Evolutionary conservation across 2,113 vertebrate genomes (phyloP).

Genomic region (Grantiella picta): DNA sequence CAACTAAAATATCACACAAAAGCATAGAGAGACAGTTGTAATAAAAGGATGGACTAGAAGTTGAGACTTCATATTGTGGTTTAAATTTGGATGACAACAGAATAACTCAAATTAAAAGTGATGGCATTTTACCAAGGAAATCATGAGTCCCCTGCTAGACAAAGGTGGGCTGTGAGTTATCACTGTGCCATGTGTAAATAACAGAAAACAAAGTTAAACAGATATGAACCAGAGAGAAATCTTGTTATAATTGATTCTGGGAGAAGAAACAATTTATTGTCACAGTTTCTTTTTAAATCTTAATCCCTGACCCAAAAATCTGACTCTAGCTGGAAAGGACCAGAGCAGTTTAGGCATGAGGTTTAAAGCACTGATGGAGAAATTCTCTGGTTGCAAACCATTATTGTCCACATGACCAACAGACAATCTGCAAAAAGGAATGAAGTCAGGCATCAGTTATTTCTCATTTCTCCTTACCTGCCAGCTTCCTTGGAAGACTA

Average conservation of each 20-base stretch:
- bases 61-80: constrained; percentile 17
- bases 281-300: background rate
- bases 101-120: constrained; percentile 12
- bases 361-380: background rate
- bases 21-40: constrained; percentile 17
- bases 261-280: background rate
- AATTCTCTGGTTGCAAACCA: background rate
- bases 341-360: background rate
- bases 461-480: background rate
- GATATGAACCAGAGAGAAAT: background rate
- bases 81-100: constrained; percentile 41
- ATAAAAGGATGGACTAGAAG: constrained; percentile 57
- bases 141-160: background rate
- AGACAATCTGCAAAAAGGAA: background rate
- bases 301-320: background rate
- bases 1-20: constrained; percentile 54
- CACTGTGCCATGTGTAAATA: background rate
- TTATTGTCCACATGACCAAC: background rate
- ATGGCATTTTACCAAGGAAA: constrained; percentile 20
- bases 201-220: background rate
- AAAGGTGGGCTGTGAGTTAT: background rate
- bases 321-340: background rate
- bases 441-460: background rate
- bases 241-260: background rate
- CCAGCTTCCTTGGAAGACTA: background rate